Conservation (phyloP, 1,140 invertebrate species). For the Watersipora subatra region DNA sequence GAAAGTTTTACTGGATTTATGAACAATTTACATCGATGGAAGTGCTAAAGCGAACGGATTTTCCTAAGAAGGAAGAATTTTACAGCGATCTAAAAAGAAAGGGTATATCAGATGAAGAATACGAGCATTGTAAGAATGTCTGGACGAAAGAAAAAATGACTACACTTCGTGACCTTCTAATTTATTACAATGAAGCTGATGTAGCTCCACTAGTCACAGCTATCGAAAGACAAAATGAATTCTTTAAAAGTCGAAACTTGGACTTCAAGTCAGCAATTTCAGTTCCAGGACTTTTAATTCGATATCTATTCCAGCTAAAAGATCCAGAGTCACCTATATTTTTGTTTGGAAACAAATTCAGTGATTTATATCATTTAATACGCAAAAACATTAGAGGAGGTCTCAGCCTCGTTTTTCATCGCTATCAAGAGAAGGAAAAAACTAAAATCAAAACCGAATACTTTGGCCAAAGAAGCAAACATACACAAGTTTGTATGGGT, state of each 20-base stretch:
- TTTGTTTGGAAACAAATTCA: constrained; percentile 10
- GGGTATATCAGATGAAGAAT: constrained; percentile 1
- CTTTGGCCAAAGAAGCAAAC: no score
- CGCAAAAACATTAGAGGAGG: constrained; percentile 11
- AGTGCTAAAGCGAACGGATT: neutral
- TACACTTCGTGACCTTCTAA: constrained; percentile 3
- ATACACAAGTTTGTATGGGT: constrained; percentile 7
- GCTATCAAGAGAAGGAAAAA: constrained; percentile 12
- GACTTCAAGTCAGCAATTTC: constrained; percentile 11
- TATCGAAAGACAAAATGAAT: constrained; percentile 6
- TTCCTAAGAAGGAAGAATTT: constrained; percentile 5
- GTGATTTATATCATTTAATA: constrained; percentile 10
- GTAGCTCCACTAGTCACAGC: constrained; percentile 8
- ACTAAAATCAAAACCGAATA: constrained; percentile 8
- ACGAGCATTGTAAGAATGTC: neutral
- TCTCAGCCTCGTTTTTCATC: constrained; percentile 14
- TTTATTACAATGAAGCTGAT: constrained; percentile 13
- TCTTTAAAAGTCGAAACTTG: constrained; percentile 10
- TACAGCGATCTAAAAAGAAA: constrained; percentile 4
- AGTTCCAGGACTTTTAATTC: constrained; percentile 5
- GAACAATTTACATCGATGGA: neutral
- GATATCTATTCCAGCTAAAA: neutral
- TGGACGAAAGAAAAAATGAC: neutral
- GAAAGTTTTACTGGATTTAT: constrained; percentile 1
- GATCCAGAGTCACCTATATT: constrained; percentile 6